Conservation (phyloP, 2,113 vertebrate species). For the Pholis gunnellus region DNA sequence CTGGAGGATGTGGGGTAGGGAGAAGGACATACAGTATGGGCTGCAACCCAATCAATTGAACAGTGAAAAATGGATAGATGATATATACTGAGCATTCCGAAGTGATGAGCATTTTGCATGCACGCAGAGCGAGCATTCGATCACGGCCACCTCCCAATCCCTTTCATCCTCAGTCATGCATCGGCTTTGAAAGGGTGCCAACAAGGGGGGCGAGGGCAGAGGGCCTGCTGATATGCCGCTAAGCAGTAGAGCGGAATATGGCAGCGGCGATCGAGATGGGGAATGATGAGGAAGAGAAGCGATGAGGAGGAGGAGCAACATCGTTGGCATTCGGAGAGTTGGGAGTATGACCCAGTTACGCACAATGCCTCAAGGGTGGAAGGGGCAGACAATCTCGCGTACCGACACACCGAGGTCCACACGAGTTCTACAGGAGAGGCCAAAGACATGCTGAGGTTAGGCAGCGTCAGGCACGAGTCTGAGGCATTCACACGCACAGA, state of each 20-base stretch:
- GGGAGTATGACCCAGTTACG: constrained; percentile 76
- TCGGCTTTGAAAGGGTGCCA: constrained; percentile 57
- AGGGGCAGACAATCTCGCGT: constrained; percentile 46
- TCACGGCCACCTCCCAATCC: constrained; percentile 19
- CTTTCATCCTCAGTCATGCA: constrained; percentile 63
- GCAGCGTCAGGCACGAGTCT: constrained; percentile 24
- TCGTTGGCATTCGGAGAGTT: constrained; percentile 46
- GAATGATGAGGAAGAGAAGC: constrained; percentile 53
- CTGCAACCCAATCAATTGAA: neutral
- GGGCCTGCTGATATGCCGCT: constrained; percentile 31
- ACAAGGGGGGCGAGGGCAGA: constrained; percentile 7
- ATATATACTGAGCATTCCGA: neutral
- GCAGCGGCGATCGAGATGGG: constrained; percentile 21
- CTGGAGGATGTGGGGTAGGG: neutral
- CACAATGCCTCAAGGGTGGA: constrained; percentile 68
- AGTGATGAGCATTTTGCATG: constrained; percentile 6
- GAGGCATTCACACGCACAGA: constrained; percentile 26
- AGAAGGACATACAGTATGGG: neutral
- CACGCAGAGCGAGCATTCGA: constrained; percentile 24
- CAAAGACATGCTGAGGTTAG: constrained; percentile 39
- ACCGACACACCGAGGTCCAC: constrained; percentile 32
- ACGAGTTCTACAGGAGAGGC: constrained; percentile 28
- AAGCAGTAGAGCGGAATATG: constrained; percentile 51
- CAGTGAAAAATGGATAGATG: neutral
- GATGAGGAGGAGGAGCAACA: constrained; percentile 40